These are phyloP conservation scores for Corythornis cristatus DNA, from an alignment of 2,113 vertebrate species.

Conservation along the genomic window DNA sequence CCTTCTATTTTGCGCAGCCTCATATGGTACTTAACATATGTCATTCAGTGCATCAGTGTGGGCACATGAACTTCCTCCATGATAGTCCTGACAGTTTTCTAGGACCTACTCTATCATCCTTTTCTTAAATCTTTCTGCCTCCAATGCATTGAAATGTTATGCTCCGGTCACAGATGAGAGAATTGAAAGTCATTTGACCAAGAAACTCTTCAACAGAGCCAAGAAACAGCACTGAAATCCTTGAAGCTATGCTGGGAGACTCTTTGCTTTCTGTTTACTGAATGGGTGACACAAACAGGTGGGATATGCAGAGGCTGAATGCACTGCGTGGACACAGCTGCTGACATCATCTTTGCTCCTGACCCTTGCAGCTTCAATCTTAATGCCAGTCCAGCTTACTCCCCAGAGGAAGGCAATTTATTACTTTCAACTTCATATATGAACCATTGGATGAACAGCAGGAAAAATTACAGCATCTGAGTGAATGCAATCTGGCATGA, in stretches of 20 bases:
- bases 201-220: neutral
- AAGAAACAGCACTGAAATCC: neutral
- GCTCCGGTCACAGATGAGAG: neutral
- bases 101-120: neutral
- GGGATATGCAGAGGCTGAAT: neutral
- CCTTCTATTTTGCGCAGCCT: slow-evolving; percentile 11
- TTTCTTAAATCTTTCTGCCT: neutral
- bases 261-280: neutral
- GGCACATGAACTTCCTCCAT: neutral
- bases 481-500: neutral
- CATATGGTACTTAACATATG: neutral
- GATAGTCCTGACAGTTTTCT: neutral
- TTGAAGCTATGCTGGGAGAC: neutral
- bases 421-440: neutral
- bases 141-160: neutral
- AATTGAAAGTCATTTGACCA: neutral
- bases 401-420: neutral
- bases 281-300: neutral
- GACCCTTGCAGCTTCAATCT: neutral
- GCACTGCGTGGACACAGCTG: neutral
- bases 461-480: neutral
- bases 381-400: neutral
- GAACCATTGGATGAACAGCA: neutral
- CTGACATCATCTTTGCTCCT: neutral
- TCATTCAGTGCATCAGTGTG: neutral